Base-by-base conservation (phyloP, 2,113 vertebrate species). In the Clarias batrachus region DNA sequence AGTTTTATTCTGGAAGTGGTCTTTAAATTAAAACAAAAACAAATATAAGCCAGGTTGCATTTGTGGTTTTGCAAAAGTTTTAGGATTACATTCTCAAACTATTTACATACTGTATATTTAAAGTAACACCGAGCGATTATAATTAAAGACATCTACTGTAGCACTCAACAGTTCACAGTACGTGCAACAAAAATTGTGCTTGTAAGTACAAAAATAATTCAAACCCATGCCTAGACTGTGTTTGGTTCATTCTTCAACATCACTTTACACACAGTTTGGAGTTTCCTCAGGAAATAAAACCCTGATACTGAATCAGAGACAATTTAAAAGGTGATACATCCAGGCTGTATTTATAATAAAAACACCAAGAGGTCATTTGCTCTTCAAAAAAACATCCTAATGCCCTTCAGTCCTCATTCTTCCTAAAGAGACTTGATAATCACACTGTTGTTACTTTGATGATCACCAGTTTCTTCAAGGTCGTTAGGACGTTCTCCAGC, bases 161-260 rank as follows among this genome's bases (percentile, higher is more conserved):
- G 91, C 90, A 96, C 93, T 91, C 93, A 94, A 95, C 17, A 87
- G 81, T 87, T 68, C 87, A 89, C 82, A 92, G 90, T 91, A 94
- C 94, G 94, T 96, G 96, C 96, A 96, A 87, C 85, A 93, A 93
- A 93, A 54, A 9, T 17, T 3, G 3, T 93, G 95, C 95, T 94
- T 93, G 93, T 95, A 90, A 89, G 68, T 83, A 68, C 74, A 84
- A 81, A 86, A 81, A 86, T 7, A 82, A 56, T 68, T 48, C 59
- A 25, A 25, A 82, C n/a, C 70, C 73, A 84, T 37, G 33, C 54
- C 82, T 41, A 62, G 54, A 74, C 19, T 74, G 56, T 23, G 17
- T 4, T 62, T 19, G 70, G 59, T 66, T 83, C 59, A 19, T 65
- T 5, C 52, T 71, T 83, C 54, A 52, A 66, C 27, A n/a, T 80